Base-by-base conservation (phyloP, 2,797 vertebrate genomes). In the Zenarchopterus dispar region DNA sequence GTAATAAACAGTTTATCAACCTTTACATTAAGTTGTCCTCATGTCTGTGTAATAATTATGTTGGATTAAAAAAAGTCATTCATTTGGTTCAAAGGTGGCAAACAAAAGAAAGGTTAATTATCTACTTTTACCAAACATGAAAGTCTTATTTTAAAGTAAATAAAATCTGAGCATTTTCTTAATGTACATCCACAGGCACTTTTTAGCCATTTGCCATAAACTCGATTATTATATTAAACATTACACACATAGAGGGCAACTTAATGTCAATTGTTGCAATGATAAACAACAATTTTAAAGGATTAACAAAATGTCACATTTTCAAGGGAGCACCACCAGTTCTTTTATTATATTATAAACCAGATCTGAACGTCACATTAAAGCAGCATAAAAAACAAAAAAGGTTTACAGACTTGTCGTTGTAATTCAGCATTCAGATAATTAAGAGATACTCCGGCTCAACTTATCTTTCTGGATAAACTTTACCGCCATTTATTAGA, bases 281-380 rank as follows among this genome's bases (percentile, higher is more conserved):
- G 48, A 87, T 64, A 80, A 89, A 90, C 87, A 91, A 91, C 85
- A 90, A 90, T 88, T 89, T 87, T 59, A 80, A n/a, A 88, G 70
- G 63, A 86, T 76, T 78, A 87, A 77, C 68, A 73, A 83, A 81
- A 82, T 77, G 59, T 76, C 81, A 91, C 85, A 80, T 85, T 89
- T 91, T 84, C 82, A 89, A 85, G 80, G 89, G 88, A 91, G 52
- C 89, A 77, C 90, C 92, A 91, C 84, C 90, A 91, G 89, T 28
- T 73, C n/a, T n/a, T 65, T 1, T 53, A 22, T 44, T 49, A 36
- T 48, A 50, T 49, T 48, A 6, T 21, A 56, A 10, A 41, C 33
- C 7, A 15, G 13, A 56, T 11, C 1, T 61, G 1, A 24, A 17
- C 0, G 44, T 65, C 19, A 47, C 62, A 58, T 19, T 11, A 0